phyloP scores from a whole-genome alignment of 2,888 invertebrate species.

The Allolobophora icterica region DNA sequence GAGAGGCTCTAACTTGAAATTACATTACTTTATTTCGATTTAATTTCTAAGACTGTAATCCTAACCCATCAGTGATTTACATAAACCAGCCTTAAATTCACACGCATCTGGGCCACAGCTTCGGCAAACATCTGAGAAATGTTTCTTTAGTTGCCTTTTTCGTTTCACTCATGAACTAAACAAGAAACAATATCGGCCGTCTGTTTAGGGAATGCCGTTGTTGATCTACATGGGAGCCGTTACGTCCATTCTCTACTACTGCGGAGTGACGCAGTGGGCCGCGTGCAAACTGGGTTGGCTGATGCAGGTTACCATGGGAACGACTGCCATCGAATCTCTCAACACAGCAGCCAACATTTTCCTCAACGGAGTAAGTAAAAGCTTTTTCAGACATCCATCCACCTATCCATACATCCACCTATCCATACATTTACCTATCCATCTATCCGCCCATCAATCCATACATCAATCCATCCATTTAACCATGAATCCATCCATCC shows the following conservation, averaged over 20 bases:
- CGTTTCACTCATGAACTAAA: no score
- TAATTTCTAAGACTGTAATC: no score
- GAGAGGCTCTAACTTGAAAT: no score
- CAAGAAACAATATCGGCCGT: no score
- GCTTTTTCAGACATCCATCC: background rate
- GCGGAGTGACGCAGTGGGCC: constrained; percentile 85
- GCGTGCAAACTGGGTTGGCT: constrained; percentile 81
- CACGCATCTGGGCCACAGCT: no score
- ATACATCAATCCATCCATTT: background rate
- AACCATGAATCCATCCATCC: background rate
- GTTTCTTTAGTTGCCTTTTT: background rate
- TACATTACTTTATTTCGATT: no score
- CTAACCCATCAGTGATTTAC: no score
- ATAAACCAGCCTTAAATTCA: no score
- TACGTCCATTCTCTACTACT: constrained; percentile 86
- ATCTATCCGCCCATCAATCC: background rate
- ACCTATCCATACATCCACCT: no score
- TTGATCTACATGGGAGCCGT: constrained; percentile 92
- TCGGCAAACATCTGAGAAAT: background rate
- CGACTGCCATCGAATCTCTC: constrained; percentile 92
- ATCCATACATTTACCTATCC: background rate
- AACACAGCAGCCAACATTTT: constrained; percentile 91
- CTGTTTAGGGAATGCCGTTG: constrained; percentile 75
- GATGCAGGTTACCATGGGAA: constrained; percentile 75
- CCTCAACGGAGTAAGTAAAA: constrained; percentile 80